Base-by-base conservation (phyloP, 2,888 invertebrate species). In the Physocephala rufipes region DNA sequence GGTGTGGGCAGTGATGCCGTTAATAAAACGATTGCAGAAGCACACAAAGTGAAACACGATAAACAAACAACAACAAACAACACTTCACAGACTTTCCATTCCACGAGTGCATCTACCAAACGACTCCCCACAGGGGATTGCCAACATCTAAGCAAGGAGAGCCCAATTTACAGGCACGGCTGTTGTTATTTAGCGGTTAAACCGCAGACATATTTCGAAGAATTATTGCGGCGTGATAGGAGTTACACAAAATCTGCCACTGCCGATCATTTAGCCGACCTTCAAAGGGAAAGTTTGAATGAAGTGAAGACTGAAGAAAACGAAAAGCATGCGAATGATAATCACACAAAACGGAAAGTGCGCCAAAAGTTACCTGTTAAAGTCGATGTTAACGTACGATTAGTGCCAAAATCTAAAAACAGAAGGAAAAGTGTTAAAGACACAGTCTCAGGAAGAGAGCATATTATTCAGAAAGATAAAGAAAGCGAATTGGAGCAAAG, bases 331-430 rank as follows among this genome's bases (percentile, higher is more conserved):
- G 36, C 36, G 4, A 74, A 72, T n/a, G 74, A 74, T 9, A 53
- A 59, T 4, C 51, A 61, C 36, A 43, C 16, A 63, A 30, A 21
- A 4, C 21, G 21, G 21, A 78, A 72, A 79, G 47, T 26, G 43
- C 77, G 73, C 79, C 78, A 73, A 78, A 80, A 82, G 0, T 78
- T 78, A 86, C 92, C 92, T 68, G 90, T 93, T 78, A 92, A 92
- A 88, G 90, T 93, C 86, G 92, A 93, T 84, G 91, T 93, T 81
- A 92, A 91, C 85, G 91, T 93, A 75, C 91, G 92, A 85, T 87
- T 92, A 84, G 89, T 92, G 85, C 91, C 92, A 51, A 21, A 67
- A 73, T 28, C 55, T 78, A 30, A 76, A 79, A 26, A 73, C 72
- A 13, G 16, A 63, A n/a, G 51, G 26, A 19, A 15, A 51, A 15